Percentiles rank a stretch among this genome's conserved stretches.
Conservation (phyloP, 2,888 invertebrate species). For the Epinotia ramella region DNA sequence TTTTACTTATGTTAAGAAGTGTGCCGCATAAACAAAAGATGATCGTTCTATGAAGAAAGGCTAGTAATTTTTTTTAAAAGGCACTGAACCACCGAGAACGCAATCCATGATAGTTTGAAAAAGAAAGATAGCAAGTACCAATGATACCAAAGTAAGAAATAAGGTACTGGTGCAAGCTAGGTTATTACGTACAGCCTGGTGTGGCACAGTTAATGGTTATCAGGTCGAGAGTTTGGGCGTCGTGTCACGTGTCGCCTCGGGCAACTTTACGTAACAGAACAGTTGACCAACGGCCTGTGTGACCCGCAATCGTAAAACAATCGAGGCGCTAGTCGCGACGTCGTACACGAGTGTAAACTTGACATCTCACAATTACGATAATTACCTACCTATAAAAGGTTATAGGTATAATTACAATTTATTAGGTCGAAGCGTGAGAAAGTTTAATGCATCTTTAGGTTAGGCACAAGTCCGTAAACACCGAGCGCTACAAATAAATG, state of each 20-base stretch:
- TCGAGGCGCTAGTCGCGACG: conserved; percentile 15
- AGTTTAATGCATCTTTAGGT: not conserved
- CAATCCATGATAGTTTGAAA: not conserved
- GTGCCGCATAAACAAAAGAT: no score
- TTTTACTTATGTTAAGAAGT: no score
- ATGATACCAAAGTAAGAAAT: conserved; percentile 7
- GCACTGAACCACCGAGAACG: no score
- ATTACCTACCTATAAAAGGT: not conserved
- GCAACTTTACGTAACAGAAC: conserved; percentile 38
- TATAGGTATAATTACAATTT: no score
- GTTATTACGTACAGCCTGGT: conserved; percentile 42
- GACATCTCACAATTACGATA: not conserved
- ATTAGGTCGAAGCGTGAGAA: not conserved
- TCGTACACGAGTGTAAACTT: not conserved
- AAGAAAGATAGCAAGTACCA: not conserved
- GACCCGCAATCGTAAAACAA: conserved; percentile 38
- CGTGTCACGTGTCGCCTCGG: conserved; percentile 42
- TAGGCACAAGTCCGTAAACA: not conserved
- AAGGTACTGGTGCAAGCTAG: conserved; percentile 17
- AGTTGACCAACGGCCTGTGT: conserved; percentile 36
- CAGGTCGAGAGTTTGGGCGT: conserved; percentile 49
- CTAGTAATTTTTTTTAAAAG: no score
- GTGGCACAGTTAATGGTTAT: conserved; percentile 53
- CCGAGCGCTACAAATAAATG: not conserved
- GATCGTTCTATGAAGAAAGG: no score